Percentiles rank a stretch among this genome's conserved stretches.
phyloP scores from a whole-genome alignment of 2,797 vertebrate genomes.

The Hydrophis major region DNA sequence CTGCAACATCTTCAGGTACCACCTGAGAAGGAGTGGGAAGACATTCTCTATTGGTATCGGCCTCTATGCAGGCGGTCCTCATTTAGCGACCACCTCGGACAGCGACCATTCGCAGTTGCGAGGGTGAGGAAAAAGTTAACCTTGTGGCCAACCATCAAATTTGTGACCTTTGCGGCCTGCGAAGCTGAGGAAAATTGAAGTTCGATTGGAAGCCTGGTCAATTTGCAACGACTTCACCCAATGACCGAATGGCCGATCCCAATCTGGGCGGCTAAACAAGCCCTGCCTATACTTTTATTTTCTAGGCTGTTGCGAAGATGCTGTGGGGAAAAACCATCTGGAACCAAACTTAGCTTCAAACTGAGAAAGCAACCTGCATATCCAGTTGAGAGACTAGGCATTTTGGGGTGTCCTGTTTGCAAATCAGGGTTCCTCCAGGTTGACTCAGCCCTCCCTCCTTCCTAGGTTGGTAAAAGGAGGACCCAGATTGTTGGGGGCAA shows the following conservation, averaged over 20 bases:
- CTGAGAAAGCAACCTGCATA: too few relatives aligned
- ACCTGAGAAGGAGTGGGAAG: slow-evolving; percentile 65
- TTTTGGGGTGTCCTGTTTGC: too few relatives aligned
- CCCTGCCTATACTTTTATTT: not conserved
- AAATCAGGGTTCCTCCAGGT: too few relatives aligned
- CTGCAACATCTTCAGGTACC: slow-evolving; percentile 97
- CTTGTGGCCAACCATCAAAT: not conserved
- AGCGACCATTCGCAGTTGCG: not conserved
- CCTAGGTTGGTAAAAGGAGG: too few relatives aligned
- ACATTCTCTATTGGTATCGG: not conserved
- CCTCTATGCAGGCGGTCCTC: not conserved
- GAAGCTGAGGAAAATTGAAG: not conserved
- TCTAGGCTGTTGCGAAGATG: not conserved
- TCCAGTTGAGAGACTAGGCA: too few relatives aligned
- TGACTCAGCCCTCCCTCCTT: too few relatives aligned
- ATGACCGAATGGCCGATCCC: not conserved
- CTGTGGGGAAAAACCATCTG: not conserved
- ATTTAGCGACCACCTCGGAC: not conserved
- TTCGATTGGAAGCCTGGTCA: too few relatives aligned
- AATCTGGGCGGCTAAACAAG: not conserved
- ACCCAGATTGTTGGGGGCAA: too few relatives aligned
- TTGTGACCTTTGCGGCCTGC: not conserved
- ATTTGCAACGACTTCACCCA: not conserved
- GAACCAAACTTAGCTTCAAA: not conserved
- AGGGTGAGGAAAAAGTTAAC: not conserved